Evolutionary conservation across 2,888 invertebrate species (phyloP).

Genomic region (Aphidius colemani): DNA sequence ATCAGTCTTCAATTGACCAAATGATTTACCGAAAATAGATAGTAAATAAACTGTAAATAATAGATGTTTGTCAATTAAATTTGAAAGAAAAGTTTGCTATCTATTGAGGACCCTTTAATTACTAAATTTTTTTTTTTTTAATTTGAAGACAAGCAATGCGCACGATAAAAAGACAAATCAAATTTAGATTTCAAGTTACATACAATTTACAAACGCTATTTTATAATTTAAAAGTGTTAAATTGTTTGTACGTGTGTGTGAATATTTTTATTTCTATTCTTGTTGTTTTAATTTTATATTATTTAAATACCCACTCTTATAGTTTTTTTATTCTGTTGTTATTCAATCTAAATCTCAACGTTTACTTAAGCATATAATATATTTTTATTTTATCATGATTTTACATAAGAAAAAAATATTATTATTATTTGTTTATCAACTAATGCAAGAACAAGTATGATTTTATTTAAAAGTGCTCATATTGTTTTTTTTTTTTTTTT

Average conservation of each 20-base stretch:
- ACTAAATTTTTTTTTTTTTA: too few species aligned
- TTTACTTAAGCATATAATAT: not conserved
- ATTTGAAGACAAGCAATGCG: too few species aligned
- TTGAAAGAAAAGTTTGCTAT: too few species aligned
- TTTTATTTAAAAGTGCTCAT: not conserved
- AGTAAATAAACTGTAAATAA: too few species aligned
- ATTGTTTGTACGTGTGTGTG: slow-evolving; percentile 8
- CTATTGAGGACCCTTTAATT: too few species aligned
- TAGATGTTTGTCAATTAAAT: too few species aligned
- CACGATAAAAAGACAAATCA: too few species aligned
- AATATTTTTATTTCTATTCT: not conserved
- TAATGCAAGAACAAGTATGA: too few species aligned
- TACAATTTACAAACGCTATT: not conserved
- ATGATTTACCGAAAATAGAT: too few species aligned
- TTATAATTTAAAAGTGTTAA: not conserved
- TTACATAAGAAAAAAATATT: not conserved
- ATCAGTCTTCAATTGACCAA: too few species aligned
- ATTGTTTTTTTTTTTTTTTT: too few species aligned
- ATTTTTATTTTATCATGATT: slow-evolving; percentile 2
- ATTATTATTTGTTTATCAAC: too few species aligned
- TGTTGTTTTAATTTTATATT: not conserved
- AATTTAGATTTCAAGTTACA: slow-evolving; percentile 1
- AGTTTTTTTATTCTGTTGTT: slow-evolving; percentile 34
- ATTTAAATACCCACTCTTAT: slow-evolving; percentile 7
- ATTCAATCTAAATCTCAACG: slow-evolving; percentile 31